These are phyloP conservation scores for Cantharis rufa DNA, from an alignment of 2,888 invertebrate species.

Conservation along the genomic window DNA sequence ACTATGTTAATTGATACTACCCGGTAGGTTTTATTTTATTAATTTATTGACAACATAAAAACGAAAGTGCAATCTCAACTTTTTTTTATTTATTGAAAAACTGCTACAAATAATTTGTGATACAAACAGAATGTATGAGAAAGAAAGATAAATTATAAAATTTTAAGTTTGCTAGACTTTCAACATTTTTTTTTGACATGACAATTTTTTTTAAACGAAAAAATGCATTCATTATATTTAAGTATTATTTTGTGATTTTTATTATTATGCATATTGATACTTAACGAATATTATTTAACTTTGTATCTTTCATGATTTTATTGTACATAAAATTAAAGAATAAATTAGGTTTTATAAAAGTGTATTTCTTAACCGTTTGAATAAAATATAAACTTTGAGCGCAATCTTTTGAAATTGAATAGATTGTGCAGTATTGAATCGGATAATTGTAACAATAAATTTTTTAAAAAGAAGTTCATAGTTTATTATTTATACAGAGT, in stretches of 20 bases:
- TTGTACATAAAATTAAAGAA: not conserved
- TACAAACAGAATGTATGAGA: not conserved
- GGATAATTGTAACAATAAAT: not conserved
- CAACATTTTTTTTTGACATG: not conserved
- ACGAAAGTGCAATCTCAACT: not conserved
- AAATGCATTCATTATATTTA: not conserved
- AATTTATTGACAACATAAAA: not conserved
- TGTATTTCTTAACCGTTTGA: not conserved
- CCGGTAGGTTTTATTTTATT: conserved; percentile 15
- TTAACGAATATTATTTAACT: not conserved
- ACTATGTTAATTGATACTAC: not conserved
- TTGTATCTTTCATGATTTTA: not conserved
- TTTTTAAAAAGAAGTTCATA: not conserved
- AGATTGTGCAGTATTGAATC: not conserved
- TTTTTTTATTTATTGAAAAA: not conserved
- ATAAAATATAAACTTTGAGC: not conserved
- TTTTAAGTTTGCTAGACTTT: not conserved
- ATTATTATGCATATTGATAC: not conserved
- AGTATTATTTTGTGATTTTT: not conserved
- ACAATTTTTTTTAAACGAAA: not conserved
- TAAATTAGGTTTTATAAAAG: not conserved
- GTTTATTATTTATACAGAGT: not conserved
- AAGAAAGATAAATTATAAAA: not conserved
- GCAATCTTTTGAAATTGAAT: not conserved
- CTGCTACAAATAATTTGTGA: not conserved